Evolutionary conservation across 2,113 vertebrate species (phyloP), one percentile per base, ranked within the genome.

Genomic region (Apaloderma vittatum): DNA sequence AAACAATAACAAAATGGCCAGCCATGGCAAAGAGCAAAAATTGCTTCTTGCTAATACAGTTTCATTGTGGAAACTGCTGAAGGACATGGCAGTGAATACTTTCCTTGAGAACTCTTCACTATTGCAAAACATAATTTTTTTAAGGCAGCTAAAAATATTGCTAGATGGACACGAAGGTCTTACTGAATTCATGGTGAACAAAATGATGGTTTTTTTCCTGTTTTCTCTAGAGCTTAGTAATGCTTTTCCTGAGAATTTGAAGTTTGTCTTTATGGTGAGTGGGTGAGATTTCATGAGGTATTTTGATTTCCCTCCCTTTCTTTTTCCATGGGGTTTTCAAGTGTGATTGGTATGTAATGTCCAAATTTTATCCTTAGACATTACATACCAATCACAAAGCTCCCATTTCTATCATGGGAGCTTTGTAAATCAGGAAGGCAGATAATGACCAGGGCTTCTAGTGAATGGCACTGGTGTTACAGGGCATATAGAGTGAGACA

Each of bases 1-100:
- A 75, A 54, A 48, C 0, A 1, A 18, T 26, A 37, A 40, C 40
- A 21, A 5, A 40, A 12, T 0, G 1, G 29, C 16, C 0, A 3
- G 37, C 20, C 1, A 0, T 11, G 18, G 24, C 54, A 54, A 86
- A 54, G n/a, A 61, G 30, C 19, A 40, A 13, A 67, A 40, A 20
- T 61, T 61, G 30, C 30, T 40, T 67, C 75, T 73, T 40, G 30
- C 29, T 30, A 26, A 61, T 34, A 21, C 27, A 26, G 59, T 46
- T 67, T 86, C n/a, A 4, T 19, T 48, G n/a, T 23, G 61, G 46
- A 80, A 67, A 61, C 52, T 86, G 20, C n/a, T 67, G 37, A 61
- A 78, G 73, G 22, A 61, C 14, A 10, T 22, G 46, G 9, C 14
- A 40, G 19, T 19, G 24, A 30, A 74, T 40, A 40, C n/a, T 30